phyloP scores from a whole-genome alignment of 2,888 invertebrate genomes.

The Netelia inedita region DNA sequence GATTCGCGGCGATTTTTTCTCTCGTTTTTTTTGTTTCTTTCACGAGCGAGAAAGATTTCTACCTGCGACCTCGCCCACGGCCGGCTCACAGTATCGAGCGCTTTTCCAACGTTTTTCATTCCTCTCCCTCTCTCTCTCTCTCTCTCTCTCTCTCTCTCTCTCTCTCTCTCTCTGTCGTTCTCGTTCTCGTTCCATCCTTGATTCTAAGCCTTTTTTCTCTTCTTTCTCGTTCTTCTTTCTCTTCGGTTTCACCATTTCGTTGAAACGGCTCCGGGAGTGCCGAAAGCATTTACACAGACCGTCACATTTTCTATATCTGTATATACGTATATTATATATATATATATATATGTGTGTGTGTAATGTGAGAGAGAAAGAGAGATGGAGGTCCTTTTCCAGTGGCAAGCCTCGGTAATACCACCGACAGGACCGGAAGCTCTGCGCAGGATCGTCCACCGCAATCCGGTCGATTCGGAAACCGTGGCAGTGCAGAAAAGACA shows the following conservation, averaged over 20 bases:
- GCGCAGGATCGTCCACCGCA: slow-evolving; percentile 68
- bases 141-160: slow-evolving; percentile 17
- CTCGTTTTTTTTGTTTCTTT: no score
- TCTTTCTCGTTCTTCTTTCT: slow-evolving; percentile 45
- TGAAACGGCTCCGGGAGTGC: slow-evolving; percentile 41
- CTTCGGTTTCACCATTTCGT: slow-evolving; percentile 50
- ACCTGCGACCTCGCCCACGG: slow-evolving; percentile 61
- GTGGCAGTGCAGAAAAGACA: slow-evolving; percentile 62
- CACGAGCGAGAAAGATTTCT: slow-evolving; percentile 28
- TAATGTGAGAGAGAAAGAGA: slow-evolving; percentile 41
- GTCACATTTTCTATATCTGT: slow-evolving; percentile 2
- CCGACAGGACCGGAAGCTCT: slow-evolving; percentile 64
- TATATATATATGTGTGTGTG: slow-evolving; percentile 14
- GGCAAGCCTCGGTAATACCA: slow-evolving; percentile 62
- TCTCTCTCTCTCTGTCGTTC: slow-evolving; percentile 20
- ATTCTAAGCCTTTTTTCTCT: slow-evolving; percentile 38
- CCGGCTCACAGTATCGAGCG: slow-evolving; percentile 57
- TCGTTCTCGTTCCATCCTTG: slow-evolving; percentile 27
- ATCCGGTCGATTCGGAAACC: slow-evolving; percentile 70
- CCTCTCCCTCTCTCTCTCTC: slow-evolving; percentile 6
- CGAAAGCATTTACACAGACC: slow-evolving; percentile 43
- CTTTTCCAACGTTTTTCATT: slow-evolving; percentile 57
- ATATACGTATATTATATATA: slow-evolving; percentile 14
- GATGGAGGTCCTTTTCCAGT: slow-evolving; percentile 58
- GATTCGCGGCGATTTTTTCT: no score